Evolutionary conservation across 2,113 vertebrate species (phyloP), one percentile per base, ranked within the genome.

Genomic region (Numida meleagris): DNA sequence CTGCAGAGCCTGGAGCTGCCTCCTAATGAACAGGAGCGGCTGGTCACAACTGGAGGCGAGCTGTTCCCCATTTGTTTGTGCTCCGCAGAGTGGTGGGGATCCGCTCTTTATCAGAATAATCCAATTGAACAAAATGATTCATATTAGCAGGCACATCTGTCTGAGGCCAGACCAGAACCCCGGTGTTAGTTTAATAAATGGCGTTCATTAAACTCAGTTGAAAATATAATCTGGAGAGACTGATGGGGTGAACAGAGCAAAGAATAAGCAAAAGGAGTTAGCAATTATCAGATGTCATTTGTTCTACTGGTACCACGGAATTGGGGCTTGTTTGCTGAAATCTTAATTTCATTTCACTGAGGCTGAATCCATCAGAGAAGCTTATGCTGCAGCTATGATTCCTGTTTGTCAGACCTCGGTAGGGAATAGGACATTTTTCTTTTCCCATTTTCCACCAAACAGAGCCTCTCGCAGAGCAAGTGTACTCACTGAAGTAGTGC

Each of bases 121-220:
- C 95, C 97, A 97, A 97, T 97, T 97, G 97, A 97, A 96, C 93
- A 95, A 96, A 97, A 97, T 97, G 93, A 98, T 97, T 97, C 96
- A 97, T 97, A 97, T 97, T 98, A 97, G 94, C 83, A 92, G 93
- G 93, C 94, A 96, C 97, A 97, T 97, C 97, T 97, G 97, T 98
- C 97, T 97, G 97, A 96, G 96, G 97, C 96, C 94, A 76, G 89
- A 97, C 97, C 96, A 97, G 96, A 97, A 96, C 91, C 96, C 83
- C 86, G 94, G 96, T 97, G 96, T 97, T 97, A 95, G 95, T 96
- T 97, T 97, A 97, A 98, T 97, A 98, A 98, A 98, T 98, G 97
- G 78, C 50, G 62, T 97, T 98, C 97, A 98, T 98, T 98, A 97
- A 97, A 97, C 94, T 97, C 95, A 94, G 93, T 96, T 97, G 97